Percentiles rank a stretch among this genome's conserved stretches.
These are phyloP conservation scores for Copsychus sechellarum DNA, from an alignment of 2,113 vertebrate genomes.

Conservation along the genomic window DNA sequence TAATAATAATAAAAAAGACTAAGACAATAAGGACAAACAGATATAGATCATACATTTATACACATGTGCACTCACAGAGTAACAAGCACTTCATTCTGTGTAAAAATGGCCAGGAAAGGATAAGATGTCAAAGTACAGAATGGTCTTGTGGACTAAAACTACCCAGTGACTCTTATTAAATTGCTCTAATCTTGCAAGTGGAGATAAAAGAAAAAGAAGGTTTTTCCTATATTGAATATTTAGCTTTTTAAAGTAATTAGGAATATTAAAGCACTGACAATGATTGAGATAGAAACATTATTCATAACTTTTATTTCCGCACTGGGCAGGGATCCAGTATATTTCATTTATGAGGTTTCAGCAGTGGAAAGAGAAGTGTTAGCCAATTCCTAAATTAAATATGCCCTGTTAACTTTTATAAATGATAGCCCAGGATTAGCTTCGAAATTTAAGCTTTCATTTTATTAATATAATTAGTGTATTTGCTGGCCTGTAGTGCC, in stretches of 20 bases:
- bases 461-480: slow-evolving; percentile 73
- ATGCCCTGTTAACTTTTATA: slow-evolving; percentile 90
- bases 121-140: slow-evolving; percentile 27
- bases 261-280: slow-evolving; percentile 91
- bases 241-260: slow-evolving; percentile 88
- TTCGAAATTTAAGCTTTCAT: slow-evolving; percentile 73
- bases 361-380: slow-evolving; percentile 85
- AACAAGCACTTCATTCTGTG: slow-evolving; percentile 2
- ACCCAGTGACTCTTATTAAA: slow-evolving; percentile 69
- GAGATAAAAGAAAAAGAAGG: slow-evolving; percentile 75
- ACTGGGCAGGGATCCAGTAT: slow-evolving; percentile 90
- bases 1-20: not conserved
- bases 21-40: not conserved
- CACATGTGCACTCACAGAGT: not conserved
- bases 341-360: slow-evolving; percentile 97
- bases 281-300: slow-evolving; percentile 95
- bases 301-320: slow-evolving; percentile 97
- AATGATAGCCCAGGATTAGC: slow-evolving; percentile 83
- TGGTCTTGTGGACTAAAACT: not conserved
- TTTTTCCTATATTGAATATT: slow-evolving; percentile 78
- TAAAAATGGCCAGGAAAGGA: not conserved
- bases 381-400: slow-evolving; percentile 99
- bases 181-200: slow-evolving; percentile 69
- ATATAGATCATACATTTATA: not conserved
- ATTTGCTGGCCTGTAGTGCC: slow-evolving; percentile 24